phyloP scores from a whole-genome alignment of 30 jellyfish, hydroid and myxozoan species.

The Haliclystus octoradiatus region DNA sequence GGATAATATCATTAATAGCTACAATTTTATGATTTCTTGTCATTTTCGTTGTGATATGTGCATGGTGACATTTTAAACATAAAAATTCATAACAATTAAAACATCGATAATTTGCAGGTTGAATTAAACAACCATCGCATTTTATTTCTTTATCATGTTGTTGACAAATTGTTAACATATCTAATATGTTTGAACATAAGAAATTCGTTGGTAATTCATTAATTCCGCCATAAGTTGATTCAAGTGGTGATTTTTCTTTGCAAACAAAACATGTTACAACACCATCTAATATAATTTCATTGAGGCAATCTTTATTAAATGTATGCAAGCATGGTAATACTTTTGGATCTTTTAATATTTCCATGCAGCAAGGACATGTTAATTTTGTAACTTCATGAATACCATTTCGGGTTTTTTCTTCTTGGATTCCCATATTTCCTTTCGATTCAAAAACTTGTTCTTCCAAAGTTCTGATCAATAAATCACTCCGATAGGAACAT shows the following conservation, averaged over 20 bases:
- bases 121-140: background rate
- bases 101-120: background rate
- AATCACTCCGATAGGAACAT: too few relatives aligned
- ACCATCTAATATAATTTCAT: background rate
- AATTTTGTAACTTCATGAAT: slow-evolving; percentile 1
- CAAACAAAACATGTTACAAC: background rate
- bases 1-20: background rate
- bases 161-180: background rate
- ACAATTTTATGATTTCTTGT: slow-evolving; percentile 3
- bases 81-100: slow-evolving; percentile 7
- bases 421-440: background rate
- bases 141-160: background rate
- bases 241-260: background rate
- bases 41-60: slow-evolving; percentile 4
- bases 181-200: background rate
- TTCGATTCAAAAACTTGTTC: too few relatives aligned
- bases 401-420: background rate
- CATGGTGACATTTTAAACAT: slow-evolving; percentile 1
- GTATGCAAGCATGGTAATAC: slow-evolving; percentile 41
- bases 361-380: slow-evolving; percentile 27
- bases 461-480: too few relatives aligned
- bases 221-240: background rate
- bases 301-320: slow-evolving; percentile 13
- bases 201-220: background rate
- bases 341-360: slow-evolving; percentile 7